Percentiles rank a stretch among this genome's conserved stretches.
Evolutionary conservation across 35 echinoderm and acorn worm species (phyloP).

Genomic region (Strongylocentrotus purpuratus): DNA sequence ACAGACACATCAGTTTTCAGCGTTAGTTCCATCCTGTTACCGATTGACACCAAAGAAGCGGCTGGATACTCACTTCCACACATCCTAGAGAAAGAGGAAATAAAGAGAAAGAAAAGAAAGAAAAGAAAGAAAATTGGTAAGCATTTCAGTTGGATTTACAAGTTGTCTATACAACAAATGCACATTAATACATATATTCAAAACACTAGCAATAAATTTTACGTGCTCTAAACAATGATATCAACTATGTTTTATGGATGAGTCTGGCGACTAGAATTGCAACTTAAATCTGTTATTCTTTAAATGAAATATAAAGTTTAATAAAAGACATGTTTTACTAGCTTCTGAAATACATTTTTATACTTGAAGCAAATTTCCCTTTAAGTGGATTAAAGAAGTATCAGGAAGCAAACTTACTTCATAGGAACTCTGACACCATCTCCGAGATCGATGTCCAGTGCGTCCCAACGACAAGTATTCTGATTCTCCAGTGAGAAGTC

Average conservation of each 20-base stretch:
- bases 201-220: too few species aligned
- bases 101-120: not conserved
- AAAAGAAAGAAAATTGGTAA: not conserved
- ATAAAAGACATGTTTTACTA: not conserved
- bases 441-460: not conserved
- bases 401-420: constrained; percentile 4
- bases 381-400: not conserved
- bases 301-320: not conserved
- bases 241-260: too few species aligned
- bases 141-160: not conserved
- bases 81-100: not conserved
- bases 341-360: not conserved
- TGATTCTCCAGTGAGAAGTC: constrained; percentile 30
- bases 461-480: not conserved
- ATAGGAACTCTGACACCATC: constrained; percentile 35
- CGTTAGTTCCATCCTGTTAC: constrained; percentile 24
- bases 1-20: not conserved
- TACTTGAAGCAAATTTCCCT: not conserved
- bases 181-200: too few species aligned
- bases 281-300: too few species aligned
- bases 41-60: constrained; percentile 27
- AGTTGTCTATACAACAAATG: too few species aligned
- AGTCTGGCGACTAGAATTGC: not conserved
- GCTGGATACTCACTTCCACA: constrained; percentile 12
- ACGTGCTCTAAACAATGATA: too few species aligned